phyloP scores from a whole-genome alignment of 37 sponge, comb jelly and placozoan species.

The Geodia barretti region DNA sequence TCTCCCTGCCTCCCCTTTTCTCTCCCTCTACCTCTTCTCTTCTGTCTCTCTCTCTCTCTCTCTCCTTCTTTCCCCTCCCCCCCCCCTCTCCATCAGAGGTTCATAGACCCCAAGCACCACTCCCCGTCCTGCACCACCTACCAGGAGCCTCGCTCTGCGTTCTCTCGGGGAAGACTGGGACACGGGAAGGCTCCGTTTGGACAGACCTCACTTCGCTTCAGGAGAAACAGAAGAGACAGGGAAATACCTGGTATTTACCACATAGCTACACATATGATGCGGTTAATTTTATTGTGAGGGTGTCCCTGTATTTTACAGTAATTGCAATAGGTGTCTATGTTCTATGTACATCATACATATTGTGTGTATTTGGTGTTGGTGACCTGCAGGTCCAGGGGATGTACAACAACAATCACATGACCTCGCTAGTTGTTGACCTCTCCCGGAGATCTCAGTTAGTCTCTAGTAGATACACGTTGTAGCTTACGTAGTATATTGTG shows the following conservation, averaged over 20 bases:
- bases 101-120: constrained; percentile 29
- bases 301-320: too few species aligned
- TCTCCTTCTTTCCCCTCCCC: not conserved
- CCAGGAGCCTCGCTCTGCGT: constrained; percentile 86
- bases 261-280: too few species aligned
- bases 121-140: constrained; percentile 89
- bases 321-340: not conserved
- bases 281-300: too few species aligned
- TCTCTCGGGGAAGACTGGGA: constrained; percentile 57
- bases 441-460: constrained; percentile 75
- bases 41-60: not conserved
- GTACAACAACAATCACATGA: constrained; percentile 77
- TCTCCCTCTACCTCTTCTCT: too few species aligned
- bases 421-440: constrained; percentile 65
- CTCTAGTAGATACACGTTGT: too few species aligned
- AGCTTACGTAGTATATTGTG: too few species aligned
- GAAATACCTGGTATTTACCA: constrained; percentile 68
- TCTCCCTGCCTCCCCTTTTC: too few species aligned
- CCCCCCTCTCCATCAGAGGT: constrained; percentile 58
- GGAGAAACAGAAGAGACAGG: constrained; percentile 27
- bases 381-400: constrained; percentile 85
- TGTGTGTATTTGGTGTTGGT: not conserved
- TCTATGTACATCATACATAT: not conserved
- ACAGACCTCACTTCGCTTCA: constrained; percentile 90
- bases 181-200: constrained; percentile 90